A percentile compares a stretch with the other conserved stretches of the same genome.
These are phyloP conservation scores for Psittacus erithacus DNA, from an alignment of 2,113 vertebrate species.

Conservation along the genomic window DNA sequence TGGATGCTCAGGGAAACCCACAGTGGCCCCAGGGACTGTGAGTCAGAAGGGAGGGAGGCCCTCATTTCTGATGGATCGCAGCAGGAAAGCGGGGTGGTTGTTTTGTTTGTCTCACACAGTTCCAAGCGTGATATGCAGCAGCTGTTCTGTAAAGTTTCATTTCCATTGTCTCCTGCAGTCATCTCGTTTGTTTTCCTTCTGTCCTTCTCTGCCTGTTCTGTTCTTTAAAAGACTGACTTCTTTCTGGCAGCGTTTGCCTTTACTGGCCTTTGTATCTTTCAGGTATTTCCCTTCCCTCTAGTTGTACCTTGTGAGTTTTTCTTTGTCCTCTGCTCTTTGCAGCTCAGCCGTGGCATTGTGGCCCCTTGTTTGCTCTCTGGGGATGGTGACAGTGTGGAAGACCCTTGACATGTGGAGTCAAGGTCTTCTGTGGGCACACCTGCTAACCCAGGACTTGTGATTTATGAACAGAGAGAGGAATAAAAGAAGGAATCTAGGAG, in stretches of 20 bases:
- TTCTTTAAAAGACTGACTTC: neutral
- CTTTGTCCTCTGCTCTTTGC: neutral
- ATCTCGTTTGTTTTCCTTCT: neutral
- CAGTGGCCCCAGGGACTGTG: neutral
- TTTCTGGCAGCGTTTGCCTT: neutral
- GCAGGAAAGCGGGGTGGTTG: neutral
- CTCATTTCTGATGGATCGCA: neutral
- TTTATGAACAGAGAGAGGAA: neutral
- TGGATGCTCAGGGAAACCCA: neutral
- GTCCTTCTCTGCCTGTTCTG: neutral
- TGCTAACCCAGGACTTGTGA: neutral
- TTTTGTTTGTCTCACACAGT: neutral
- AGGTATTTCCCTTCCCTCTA: neutral
- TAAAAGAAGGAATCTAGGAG: neutral
- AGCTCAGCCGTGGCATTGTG: neutral
- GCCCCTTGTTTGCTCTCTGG: neutral
- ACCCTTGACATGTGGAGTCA: neutral
- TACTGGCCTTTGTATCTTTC: neutral
- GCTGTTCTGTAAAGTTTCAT: neutral
- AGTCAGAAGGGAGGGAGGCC: neutral
- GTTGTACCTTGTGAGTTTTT: neutral
- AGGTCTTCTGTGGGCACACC: neutral
- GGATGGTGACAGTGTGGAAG: neutral
- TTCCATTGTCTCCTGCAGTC: neutral
- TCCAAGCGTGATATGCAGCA: slow-evolving; percentile 6